Evolutionary conservation across 2,888 invertebrate genomes (phyloP).

Genomic region (Mimachlamys varia): DNA sequence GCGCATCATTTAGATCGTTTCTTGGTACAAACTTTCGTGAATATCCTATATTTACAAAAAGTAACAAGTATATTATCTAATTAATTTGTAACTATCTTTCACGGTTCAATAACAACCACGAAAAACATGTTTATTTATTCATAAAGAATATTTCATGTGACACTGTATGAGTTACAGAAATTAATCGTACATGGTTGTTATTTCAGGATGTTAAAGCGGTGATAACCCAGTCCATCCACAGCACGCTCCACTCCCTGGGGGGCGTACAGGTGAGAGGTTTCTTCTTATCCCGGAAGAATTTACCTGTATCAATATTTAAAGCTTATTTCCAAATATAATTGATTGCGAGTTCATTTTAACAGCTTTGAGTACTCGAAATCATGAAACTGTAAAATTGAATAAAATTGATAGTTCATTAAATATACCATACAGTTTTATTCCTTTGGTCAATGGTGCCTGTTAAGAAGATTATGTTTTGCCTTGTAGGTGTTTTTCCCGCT

Average conservation of each 20-base stretch:
- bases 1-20: too few relatives aligned
- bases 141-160: too few relatives aligned
- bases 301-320: background rate
- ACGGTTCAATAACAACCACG: too few relatives aligned
- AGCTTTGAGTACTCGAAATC: background rate
- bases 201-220: slow-evolving; percentile 98
- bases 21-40: too few relatives aligned
- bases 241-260: slow-evolving; percentile 98
- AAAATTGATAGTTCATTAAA: too few relatives aligned
- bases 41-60: too few relatives aligned
- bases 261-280: slow-evolving; percentile 90
- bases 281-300: too few relatives aligned
- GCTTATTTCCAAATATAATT: background rate
- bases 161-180: too few relatives aligned
- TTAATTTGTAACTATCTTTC: too few relatives aligned
- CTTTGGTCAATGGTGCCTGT: background rate
- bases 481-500: slow-evolving; percentile 94
- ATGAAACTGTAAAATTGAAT: background rate
- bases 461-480: background rate
- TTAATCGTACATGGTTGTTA: slow-evolving; percentile 37
- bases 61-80: too few relatives aligned
- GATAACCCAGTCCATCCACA: slow-evolving; percentile 99
- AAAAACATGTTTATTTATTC: too few relatives aligned
- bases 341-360: background rate
- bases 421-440: too few relatives aligned